Evolutionary conservation across 2,113 vertebrate species (phyloP), one percentile per base, ranked within the genome.

Genomic region (Lophura nycthemera): DNA sequence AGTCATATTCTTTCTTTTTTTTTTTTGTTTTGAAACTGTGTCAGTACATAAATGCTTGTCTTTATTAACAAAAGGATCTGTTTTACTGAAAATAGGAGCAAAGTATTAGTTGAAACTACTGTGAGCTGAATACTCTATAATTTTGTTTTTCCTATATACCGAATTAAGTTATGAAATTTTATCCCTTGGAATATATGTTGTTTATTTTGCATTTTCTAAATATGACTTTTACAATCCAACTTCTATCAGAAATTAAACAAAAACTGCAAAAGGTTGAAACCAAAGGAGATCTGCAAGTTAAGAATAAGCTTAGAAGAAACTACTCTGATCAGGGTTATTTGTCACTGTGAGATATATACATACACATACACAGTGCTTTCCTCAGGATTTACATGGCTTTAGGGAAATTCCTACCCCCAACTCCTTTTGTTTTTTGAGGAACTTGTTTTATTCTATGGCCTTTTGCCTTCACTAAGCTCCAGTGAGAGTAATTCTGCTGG

Each of bases 321-420:
- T 11, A 7, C 32, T 38, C 11, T 42, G 40, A 9, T 66, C 3
- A n/a, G 8, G 19, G 6, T 92, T 78, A 54, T 67, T 45, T 89
- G 59, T 72, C 66, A 42, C 54, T 80, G 30, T 78, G 71, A 83
- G 42, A 47, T 11, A 34, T 3, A 75, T 5, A 36, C 2, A 59
- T 29, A 45, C 6, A 42, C 5, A n/a, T 15, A 77, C 3, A 6
- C n/a, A 29, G 64, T 48, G 10, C 42, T 72, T 30, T 71, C 50
- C 50, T 91, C n/a, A 57, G 66, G 67, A 91, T 96, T 96, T 83
- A 61, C 24, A 20, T n/a, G 48, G 48, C 25, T 93, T 80, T 48
- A 69, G 56, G 40, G 25, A 77, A 85, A 76, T 83, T 76, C 48
- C 59, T 77, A 63, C 29, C 45, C 54, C 50, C 73, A 3, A 0